These are phyloP conservation scores for Charanyca ferruginea DNA, from an alignment of 2,888 invertebrate species.

Conservation along the genomic window DNA sequence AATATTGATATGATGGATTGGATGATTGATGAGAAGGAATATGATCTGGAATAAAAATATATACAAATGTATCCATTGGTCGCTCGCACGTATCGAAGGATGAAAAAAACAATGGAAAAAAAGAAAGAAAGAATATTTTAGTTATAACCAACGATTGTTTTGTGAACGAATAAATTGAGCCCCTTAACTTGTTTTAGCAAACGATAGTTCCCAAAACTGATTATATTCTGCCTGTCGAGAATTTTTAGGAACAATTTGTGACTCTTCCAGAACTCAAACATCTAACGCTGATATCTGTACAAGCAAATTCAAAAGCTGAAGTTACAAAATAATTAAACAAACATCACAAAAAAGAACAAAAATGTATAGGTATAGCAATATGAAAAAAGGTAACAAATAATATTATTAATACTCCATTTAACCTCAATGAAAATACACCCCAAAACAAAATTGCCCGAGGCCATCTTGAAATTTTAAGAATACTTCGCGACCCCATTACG, in stretches of 20 bases:
- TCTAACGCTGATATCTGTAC: background rate
- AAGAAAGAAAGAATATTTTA: too few relatives aligned
- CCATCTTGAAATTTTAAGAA: slow-evolving; percentile 38
- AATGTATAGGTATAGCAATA: background rate
- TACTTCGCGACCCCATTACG: slow-evolving; percentile 34
- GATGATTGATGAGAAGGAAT: slow-evolving; percentile 6
- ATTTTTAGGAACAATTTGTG: too few relatives aligned
- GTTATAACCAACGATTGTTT: too few relatives aligned
- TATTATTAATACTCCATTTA: slow-evolving; percentile 32
- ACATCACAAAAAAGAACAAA: background rate
- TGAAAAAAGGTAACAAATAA: slow-evolving; percentile 22
- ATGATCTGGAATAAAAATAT: slow-evolving; percentile 23
- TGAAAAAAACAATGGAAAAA: too few relatives aligned
- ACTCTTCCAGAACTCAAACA: background rate
- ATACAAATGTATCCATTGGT: slow-evolving; percentile 9
- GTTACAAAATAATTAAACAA: slow-evolving; percentile 2
- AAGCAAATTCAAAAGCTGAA: background rate
- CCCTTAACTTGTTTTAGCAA: too few relatives aligned
- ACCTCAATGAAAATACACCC: slow-evolving; percentile 23
- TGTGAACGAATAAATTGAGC: too few relatives aligned
- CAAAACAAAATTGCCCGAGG: slow-evolving; percentile 34
- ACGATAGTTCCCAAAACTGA: too few relatives aligned
- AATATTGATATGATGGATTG: slow-evolving; percentile 41
- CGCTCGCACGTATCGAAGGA: background rate
- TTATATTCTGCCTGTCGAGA: too few relatives aligned